These are phyloP conservation scores for Sebastes iracundus DNA, from an alignment of 2,797 vertebrate species.

Conservation along the genomic window DNA sequence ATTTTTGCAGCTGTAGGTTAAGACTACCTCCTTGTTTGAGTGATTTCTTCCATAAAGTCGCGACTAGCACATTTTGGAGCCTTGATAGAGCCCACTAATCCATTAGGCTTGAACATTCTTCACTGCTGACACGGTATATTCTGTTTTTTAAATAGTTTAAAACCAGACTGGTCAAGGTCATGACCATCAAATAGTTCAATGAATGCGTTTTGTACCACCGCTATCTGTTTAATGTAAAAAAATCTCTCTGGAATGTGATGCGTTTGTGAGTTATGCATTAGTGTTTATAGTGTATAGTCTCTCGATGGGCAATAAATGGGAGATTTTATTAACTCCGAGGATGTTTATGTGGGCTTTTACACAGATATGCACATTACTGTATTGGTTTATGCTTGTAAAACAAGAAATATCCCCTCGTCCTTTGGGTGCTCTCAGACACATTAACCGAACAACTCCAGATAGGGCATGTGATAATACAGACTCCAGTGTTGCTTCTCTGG, in stretches of 20 bases:
- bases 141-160: not conserved
- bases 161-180: not conserved
- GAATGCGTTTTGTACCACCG: not conserved
- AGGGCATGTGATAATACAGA: constrained; percentile 10
- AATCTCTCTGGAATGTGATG: not conserved
- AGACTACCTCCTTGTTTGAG: not conserved
- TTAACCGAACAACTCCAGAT: constrained; percentile 14
- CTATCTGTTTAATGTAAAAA: not conserved
- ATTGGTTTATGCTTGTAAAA: constrained; percentile 6
- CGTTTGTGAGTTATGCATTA: not conserved
- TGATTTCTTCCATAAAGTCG: not conserved
- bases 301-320: not conserved
- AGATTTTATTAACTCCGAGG: not conserved
- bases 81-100: not conserved
- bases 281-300: not conserved
- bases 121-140: not conserved
- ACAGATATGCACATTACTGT: not conserved
- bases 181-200: not conserved
- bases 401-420: not conserved
- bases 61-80: not conserved
- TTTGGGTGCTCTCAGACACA: not conserved
- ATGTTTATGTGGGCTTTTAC: not conserved
- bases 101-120: not conserved
- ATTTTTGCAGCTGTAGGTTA: not conserved
- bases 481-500: not conserved